phyloP scores from a whole-genome alignment of 2,888 invertebrate species.

The Eudemis profundana region DNA sequence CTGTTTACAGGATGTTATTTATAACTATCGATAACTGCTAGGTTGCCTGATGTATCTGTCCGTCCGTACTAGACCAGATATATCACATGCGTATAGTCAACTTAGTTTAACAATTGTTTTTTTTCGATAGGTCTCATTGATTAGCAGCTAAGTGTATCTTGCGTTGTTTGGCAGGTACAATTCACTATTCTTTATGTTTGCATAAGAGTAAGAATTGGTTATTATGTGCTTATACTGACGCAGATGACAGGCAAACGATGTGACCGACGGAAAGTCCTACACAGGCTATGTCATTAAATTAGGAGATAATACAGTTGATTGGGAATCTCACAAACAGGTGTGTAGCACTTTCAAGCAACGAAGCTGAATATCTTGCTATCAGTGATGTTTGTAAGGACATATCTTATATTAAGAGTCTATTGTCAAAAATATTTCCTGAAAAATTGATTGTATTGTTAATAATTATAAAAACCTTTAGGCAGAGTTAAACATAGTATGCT shows the following conservation, averaged over 20 bases:
- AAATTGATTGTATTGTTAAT: too few species aligned
- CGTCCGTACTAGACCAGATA: not conserved
- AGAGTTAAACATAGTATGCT: too few species aligned
- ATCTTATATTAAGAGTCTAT: not conserved
- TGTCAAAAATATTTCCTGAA: too few species aligned
- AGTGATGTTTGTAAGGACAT: not conserved
- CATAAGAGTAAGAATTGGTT: slow-evolving; percentile 4
- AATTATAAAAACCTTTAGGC: too few species aligned
- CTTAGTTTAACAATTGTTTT: slow-evolving; percentile 15
- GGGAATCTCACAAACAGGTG: too few species aligned
- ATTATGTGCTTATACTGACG: slow-evolving; percentile 7
- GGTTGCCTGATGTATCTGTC: slow-evolving; percentile 16
- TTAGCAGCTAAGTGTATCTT: slow-evolving; percentile 4
- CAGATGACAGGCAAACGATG: slow-evolving; percentile 10
- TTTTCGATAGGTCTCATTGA: slow-evolving; percentile 3
- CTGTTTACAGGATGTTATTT: slow-evolving; percentile 17
- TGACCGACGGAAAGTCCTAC: not conserved
- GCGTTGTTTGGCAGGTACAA: slow-evolving; percentile 36
- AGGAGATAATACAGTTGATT: not conserved
- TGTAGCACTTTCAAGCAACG: too few species aligned
- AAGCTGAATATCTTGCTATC: too few species aligned
- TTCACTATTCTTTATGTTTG: slow-evolving; percentile 2
- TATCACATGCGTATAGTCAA: slow-evolving; percentile 2
- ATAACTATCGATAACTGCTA: slow-evolving; percentile 15
- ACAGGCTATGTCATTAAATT: slow-evolving; percentile 9